phyloP scores from a whole-genome alignment of 23 tunicate genomes.

The Halocynthia aurantium region DNA sequence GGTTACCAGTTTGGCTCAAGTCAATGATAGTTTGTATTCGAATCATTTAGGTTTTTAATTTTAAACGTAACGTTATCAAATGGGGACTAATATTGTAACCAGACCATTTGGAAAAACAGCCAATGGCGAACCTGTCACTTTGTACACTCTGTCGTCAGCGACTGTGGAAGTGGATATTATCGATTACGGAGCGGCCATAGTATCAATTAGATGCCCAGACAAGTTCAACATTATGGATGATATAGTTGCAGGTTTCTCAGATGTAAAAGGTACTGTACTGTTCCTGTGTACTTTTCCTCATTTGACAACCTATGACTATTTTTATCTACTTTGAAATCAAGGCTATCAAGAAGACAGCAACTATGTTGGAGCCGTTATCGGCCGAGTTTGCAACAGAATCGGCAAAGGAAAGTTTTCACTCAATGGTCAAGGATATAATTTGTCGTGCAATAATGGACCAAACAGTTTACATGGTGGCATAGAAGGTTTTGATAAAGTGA shows the following conservation, averaged over 20 bases:
- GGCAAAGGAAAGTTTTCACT: slow-evolving; percentile 69
- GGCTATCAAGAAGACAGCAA: background rate
- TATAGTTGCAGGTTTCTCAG: slow-evolving; percentile 83
- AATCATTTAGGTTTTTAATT: too few species aligned
- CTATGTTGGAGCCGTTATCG: slow-evolving; percentile 65
- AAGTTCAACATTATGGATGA: slow-evolving; percentile 61
- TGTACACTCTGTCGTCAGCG: slow-evolving; percentile 40
- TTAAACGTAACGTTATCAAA: too few species aligned
- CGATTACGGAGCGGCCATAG: slow-evolving; percentile 75
- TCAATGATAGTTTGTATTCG: too few species aligned
- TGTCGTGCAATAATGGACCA: slow-evolving; percentile 80
- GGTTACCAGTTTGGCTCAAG: too few species aligned
- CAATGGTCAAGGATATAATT: slow-evolving; percentile 43
- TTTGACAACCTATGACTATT: too few species aligned
- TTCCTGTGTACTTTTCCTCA: background rate
- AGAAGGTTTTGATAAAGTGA: slow-evolving; percentile 80
- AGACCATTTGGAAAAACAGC: slow-evolving; percentile 35
- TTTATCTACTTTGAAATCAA: background rate
- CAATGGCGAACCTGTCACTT: slow-evolving; percentile 30
- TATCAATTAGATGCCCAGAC: slow-evolving; percentile 66
- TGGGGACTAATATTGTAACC: too few species aligned
- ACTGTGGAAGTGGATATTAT: slow-evolving; percentile 54
- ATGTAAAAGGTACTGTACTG: slow-evolving; percentile 40
- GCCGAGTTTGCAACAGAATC: slow-evolving; percentile 75
- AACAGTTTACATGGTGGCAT: slow-evolving; percentile 90